A percentile compares a stretch with the other conserved stretches of the same genome.
Evolutionary conservation across 2,797 vertebrate genomes (phyloP).

Genomic region (Sebastes taczanowskii): DNA sequence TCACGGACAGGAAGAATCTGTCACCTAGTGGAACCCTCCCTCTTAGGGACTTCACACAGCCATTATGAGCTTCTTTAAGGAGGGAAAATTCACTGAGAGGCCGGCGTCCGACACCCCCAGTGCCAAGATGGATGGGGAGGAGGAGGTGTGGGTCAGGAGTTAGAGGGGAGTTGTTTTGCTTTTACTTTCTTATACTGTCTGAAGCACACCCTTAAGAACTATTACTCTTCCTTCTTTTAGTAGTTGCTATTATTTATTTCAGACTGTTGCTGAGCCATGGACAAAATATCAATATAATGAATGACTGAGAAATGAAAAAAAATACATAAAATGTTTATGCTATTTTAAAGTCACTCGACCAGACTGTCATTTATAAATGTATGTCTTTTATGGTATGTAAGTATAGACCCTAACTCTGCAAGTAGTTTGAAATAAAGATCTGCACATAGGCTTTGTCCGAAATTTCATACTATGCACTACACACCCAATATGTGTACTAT

Average conservation of each 20-base stretch:
- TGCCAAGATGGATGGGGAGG: conserved; percentile 64
- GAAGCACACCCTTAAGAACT: conserved; percentile 2
- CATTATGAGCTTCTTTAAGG: conserved; percentile 83
- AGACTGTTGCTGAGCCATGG: not conserved
- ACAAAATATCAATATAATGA: conserved; percentile 8
- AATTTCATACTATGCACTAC: no score
- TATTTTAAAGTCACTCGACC: not conserved
- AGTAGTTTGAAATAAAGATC: conserved; percentile 1
- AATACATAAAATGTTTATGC: not conserved
- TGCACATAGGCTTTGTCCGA: not conserved
- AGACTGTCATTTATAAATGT: not conserved
- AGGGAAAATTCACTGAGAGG: conserved; percentile 73
- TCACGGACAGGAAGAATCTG: conserved; percentile 86
- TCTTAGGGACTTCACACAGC: conserved; percentile 79
- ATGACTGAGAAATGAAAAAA: not conserved
- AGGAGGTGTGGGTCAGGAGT: conserved; percentile 66
- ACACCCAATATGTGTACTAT: no score
- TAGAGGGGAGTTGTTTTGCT: conserved; percentile 61
- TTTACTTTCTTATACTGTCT: conserved; percentile 49
- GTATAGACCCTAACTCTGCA: not conserved
- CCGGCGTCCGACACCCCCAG: conserved; percentile 58
- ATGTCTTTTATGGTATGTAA: not conserved
- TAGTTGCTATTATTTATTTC: not conserved
- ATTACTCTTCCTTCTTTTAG: not conserved
- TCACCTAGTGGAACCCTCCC: conserved; percentile 85